Base-by-base conservation (phyloP, 2,113 vertebrate species). In the Oncorhynchus kisutch region DNA sequence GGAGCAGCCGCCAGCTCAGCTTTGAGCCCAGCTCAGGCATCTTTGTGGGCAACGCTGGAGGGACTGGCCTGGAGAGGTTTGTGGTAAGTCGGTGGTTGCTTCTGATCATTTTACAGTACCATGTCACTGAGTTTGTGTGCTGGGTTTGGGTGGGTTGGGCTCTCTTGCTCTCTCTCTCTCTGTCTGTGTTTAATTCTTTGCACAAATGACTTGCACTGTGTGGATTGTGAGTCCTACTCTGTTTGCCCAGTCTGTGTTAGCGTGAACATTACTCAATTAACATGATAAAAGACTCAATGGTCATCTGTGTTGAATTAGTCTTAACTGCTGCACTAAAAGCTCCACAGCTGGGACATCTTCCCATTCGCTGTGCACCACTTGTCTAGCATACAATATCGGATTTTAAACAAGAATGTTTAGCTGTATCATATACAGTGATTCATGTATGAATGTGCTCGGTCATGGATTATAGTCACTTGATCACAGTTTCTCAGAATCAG, bases 11-110 rank as follows among this genome's bases (percentile, higher is more conserved):
- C 16, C 76, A 90, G 45, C 89, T 99, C 83, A 85, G 73, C 13
- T 98, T 99, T 67, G 94, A 96, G 70, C 90, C 90, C 78, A 94
- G 95, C 48, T 96, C 96, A 0, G 97, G 96, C n/a, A 91, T 99
- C 91, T 99, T 99, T 75, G 94, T 99, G 3, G 95, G 95, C 39
- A 99, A 95, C 8, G 97, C 96, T 0, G 97, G 97, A 80, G 95
- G 92, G 74, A 95, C 95, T 0, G 95, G 95, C 11, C 70, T 98
- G 57, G 93, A 96, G 54, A 95, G 89, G 86, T 99, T 98, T 90
- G 94, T 93, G 62, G 97, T 98, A 85, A 96, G 96, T 93, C 4
- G 12, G n/a, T n/a, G 69, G 34, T 4, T 67, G 12, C 45, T n/a
- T 66, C 45, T 67, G 24, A 31, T 31, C 34, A 11, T 54, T 29